phyloP scores from a whole-genome alignment of 2,113 vertebrate species.

The Ovis aries region DNA sequence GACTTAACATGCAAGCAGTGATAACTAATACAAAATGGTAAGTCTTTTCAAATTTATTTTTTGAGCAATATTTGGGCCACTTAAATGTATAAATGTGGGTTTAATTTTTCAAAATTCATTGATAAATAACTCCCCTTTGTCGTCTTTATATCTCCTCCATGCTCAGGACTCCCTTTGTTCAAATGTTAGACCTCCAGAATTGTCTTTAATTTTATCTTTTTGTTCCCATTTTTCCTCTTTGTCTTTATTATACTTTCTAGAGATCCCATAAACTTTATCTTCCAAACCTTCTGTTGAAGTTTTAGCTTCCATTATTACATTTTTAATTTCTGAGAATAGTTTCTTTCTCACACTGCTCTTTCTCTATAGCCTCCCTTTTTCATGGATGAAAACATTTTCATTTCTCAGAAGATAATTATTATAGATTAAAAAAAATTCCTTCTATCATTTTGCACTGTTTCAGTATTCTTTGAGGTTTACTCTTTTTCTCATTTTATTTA shows the following conservation, averaged over 20 bases:
- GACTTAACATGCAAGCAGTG: neutral
- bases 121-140: neutral
- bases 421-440: neutral
- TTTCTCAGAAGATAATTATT: neutral
- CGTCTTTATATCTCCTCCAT: neutral
- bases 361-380: neutral
- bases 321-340: constrained; percentile 12
- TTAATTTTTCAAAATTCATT: neutral
- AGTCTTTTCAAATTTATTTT: neutral
- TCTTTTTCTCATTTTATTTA: neutral
- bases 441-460: neutral
- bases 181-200: neutral
- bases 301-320: neutral
- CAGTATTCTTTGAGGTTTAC: neutral
- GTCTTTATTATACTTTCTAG: neutral
- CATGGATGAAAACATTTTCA: neutral
- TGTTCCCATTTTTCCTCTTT: neutral
- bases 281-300: neutral
- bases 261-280: neutral
- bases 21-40: neutral
- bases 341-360: neutral
- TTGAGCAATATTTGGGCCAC: neutral
- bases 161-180: neutral
- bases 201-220: neutral
- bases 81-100: neutral